phyloP scores from a whole-genome alignment of 2,888 invertebrate genomes.

The Drosophila longiperda region DNA sequence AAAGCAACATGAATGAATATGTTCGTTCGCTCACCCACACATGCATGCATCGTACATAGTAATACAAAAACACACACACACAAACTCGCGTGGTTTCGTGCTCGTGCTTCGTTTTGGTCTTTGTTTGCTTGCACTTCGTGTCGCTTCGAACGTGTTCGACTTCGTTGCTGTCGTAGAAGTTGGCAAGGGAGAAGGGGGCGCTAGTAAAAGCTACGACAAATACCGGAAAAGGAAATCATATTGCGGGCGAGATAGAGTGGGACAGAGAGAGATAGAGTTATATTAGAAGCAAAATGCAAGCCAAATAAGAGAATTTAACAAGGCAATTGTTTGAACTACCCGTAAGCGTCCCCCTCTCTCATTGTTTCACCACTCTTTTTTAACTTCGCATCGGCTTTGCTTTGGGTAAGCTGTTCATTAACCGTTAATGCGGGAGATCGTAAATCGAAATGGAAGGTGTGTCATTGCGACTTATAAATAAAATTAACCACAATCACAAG shows the following conservation, averaged over 20 bases:
- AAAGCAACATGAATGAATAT: conserved; percentile 64
- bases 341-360: background rate
- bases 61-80: conserved; percentile 13
- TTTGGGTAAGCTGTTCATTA: conserved; percentile 55
- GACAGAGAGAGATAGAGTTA: conserved; percentile 24
- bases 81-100: conserved; percentile 43
- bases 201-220: conserved; percentile 17
- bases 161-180: conserved; percentile 11
- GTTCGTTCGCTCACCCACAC: conserved; percentile 38
- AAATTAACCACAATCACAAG: conserved; percentile 74
- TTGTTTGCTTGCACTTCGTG: conserved; percentile 60
- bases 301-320: conserved; percentile 45
- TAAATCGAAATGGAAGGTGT: conserved; percentile 77
- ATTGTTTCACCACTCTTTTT: too few relatives aligned
- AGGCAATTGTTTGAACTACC: conserved; percentile 59
- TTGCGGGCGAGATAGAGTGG: conserved; percentile 12
- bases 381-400: conserved; percentile 26
- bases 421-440: conserved; percentile 72
- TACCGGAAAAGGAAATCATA: conserved; percentile 71
- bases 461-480: conserved; percentile 79
- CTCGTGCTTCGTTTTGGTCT: conserved; percentile 35
- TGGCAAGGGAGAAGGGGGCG: background rate
- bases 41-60: conserved; percentile 7
- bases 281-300: conserved; percentile 53
- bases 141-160: conserved; percentile 72